Evolutionary conservation across 30 jellyfish, hydroid and myxozoan species (phyloP), one percentile per base, ranked within the genome.

Genomic region (Turritopsis rubra): DNA sequence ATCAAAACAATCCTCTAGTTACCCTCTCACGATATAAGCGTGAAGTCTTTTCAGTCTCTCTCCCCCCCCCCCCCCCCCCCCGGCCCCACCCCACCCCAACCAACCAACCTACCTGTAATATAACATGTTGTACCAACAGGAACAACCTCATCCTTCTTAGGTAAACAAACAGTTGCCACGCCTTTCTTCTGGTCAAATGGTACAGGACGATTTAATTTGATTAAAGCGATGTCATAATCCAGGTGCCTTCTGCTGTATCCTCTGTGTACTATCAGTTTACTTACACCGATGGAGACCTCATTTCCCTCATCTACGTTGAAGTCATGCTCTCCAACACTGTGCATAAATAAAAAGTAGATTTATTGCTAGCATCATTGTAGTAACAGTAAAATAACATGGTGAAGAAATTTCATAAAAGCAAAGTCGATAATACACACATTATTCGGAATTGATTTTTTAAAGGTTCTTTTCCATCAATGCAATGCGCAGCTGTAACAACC

Each of bases 401-500:
- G 13, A 41, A 41, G 60, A 41, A 5, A 41, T 41, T 41, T 41
- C 60, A 41, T 41, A 41, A 41, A n/a, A 25, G 29, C 29, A 66
- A 18, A 21, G 60, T n/a, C n/a, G 13, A 13, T 41, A 16, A 0
- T 29, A 74, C 88, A 17, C 31, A 83, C 88, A 75, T 54, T 25
- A 83, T 82, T 83, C 54, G 31, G 88, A 75, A 83, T 23, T 54
- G 65, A 29, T 41, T 18, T 71, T n/a, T 83, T n/a, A 72, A 52
- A 9, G 88, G 88, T 75, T 73, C 89, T 75, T 81, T 90, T 9
- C 90, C 89, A 1, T 81, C 25, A 66, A 90, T 89, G 75, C 97
- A 90, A 52, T 90, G 97, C 16, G 97, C 97, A 17, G 97, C 97
- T 29, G 97, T 90, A 8, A 90, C 89, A 1, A 90, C 87, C 97